These are phyloP conservation scores for Malthinus flaveolus DNA, from an alignment of 2,888 invertebrate species.

Conservation along the genomic window DNA sequence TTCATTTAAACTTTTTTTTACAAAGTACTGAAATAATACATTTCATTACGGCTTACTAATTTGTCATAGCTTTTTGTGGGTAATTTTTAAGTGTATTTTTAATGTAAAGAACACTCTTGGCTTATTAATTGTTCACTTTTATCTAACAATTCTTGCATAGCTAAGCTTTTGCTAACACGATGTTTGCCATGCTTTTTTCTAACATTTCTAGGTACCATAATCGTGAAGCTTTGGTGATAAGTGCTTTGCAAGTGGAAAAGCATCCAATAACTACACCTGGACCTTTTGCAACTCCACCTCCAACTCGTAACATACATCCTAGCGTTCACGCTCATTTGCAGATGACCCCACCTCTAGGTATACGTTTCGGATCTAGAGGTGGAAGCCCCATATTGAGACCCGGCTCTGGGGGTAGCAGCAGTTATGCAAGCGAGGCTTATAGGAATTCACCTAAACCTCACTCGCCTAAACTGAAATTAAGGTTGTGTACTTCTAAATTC, in stretches of 20 bases:
- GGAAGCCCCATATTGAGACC: conserved; percentile 65
- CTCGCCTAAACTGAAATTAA: conserved; percentile 91
- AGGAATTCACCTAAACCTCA: conserved; percentile 68
- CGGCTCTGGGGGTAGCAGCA: conserved; percentile 63
- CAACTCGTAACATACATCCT: conserved; percentile 58
- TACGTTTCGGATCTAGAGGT: conserved; percentile 44
- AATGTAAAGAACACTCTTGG: conserved; percentile 1
- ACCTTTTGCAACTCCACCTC: conserved; percentile 74
- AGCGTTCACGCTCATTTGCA: conserved; percentile 58
- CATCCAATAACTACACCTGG: conserved; percentile 89
- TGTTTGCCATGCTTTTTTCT: conserved; percentile 21
- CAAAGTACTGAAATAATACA: too few species aligned
- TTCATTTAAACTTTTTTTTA: background rate
- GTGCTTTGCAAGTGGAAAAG: conserved; percentile 91
- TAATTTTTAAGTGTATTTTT: background rate
- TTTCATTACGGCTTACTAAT: too few species aligned
- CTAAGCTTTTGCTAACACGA: conserved; percentile 25
- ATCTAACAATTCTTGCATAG: conserved; percentile 9
- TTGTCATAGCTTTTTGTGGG: background rate
- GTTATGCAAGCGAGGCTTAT: conserved; percentile 59
- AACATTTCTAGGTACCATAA: conserved; percentile 79
- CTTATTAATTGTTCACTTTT: conserved; percentile 4
- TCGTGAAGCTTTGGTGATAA: conserved; percentile 89
- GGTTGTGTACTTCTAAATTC: conserved; percentile 59
- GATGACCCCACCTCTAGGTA: conserved; percentile 69